Conservation (phyloP, 92 coral and sea anemone genomes). For the Bergia sp. region DNA sequence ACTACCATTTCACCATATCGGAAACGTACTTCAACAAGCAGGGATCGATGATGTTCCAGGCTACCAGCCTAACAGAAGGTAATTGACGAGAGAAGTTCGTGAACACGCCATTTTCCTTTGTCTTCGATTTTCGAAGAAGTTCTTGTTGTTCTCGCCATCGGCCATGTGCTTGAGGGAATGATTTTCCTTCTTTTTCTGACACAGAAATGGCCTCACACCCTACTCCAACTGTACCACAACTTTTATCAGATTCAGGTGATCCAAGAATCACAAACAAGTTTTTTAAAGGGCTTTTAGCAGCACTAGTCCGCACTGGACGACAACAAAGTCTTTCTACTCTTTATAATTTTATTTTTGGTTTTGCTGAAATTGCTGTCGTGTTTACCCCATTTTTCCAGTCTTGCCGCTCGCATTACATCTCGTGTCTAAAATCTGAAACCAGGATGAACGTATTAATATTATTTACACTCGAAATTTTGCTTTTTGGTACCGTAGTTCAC, state of each 20-base stretch:
- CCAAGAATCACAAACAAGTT: background rate
- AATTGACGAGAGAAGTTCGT: background rate
- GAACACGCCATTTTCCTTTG: slow-evolving; percentile 46
- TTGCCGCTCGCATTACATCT: background rate
- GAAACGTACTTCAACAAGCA: slow-evolving; percentile 29
- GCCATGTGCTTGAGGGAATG: background rate
- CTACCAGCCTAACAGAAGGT: slow-evolving; percentile 32
- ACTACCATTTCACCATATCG: slow-evolving; percentile 35
- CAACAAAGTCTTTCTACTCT: background rate
- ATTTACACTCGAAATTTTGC: background rate
- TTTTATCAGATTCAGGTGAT: background rate
- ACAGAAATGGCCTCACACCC: background rate
- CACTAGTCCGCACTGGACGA: background rate
- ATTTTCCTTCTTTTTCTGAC: background rate
- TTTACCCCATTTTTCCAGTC: background rate
- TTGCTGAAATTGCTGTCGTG: background rate
- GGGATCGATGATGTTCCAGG: slow-evolving; percentile 28
- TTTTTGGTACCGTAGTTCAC: background rate
- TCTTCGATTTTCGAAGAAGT: slow-evolving; percentile 20
- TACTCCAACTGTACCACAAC: background rate
- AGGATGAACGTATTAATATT: background rate
- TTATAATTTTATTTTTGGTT: background rate
- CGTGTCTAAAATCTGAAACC: background rate
- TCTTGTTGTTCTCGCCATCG: slow-evolving; percentile 11
- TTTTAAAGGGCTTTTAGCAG: background rate